phyloP scores from a whole-genome alignment of 2,797 vertebrate genomes.

The Platyrinchus mystaceus region DNA sequence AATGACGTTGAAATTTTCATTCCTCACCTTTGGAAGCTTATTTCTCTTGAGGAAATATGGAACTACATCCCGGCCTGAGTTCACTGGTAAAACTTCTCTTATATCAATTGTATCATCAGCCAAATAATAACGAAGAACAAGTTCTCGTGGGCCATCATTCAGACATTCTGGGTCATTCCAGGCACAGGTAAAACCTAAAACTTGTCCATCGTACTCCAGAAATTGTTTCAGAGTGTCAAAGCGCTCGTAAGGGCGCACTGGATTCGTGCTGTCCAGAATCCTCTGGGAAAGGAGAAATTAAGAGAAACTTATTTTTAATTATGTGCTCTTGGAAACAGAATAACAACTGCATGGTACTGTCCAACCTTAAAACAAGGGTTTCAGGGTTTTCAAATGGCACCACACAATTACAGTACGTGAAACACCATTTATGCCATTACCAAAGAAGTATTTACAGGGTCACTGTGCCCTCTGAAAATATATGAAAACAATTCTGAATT shows the following conservation, averaged over 20 bases:
- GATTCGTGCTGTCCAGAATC: conserved; percentile 76
- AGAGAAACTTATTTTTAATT: neutral
- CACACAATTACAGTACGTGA: neutral
- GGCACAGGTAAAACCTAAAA: conserved; percentile 87
- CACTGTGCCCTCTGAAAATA: neutral
- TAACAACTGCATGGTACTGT: neutral
- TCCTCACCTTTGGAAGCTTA: conserved; percentile 89
- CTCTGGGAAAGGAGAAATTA: conserved; percentile 61
- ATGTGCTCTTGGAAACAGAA: neutral
- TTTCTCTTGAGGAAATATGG: conserved; percentile 83
- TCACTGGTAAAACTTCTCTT: conserved; percentile 76
- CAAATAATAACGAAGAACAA: conserved; percentile 87
- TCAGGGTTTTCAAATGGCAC: neutral
- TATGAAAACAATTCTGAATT: neutral
- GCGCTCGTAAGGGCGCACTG: conserved; percentile 83
- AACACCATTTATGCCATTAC: neutral
- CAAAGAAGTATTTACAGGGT: neutral
- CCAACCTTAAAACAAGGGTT: neutral
- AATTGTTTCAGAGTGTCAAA: conserved; percentile 84
- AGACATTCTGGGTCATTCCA: conserved; percentile 83
- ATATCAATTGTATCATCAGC: conserved; percentile 90
- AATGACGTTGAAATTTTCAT: neutral
- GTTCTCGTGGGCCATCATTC: conserved; percentile 77
- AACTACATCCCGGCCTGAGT: conserved; percentile 78
- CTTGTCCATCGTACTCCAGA: conserved; percentile 83